Conservation (phyloP, 2,113 vertebrate genomes). For the Calidris pugnax region DNA sequence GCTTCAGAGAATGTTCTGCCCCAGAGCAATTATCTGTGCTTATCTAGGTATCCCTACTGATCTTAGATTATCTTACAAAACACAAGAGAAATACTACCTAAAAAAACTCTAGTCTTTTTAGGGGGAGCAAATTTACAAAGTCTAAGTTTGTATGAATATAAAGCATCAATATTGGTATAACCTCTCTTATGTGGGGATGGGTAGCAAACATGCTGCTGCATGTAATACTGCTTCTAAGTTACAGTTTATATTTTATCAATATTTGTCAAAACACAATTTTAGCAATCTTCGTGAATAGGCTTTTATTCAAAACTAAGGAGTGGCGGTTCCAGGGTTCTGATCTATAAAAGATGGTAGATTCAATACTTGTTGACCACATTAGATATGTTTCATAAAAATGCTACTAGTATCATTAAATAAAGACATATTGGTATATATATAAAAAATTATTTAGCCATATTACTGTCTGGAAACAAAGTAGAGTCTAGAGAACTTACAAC, state of each 20-base stretch:
- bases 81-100: background rate
- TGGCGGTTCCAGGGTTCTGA: background rate
- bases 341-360: background rate
- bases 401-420: background rate
- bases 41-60: constrained; percentile 5
- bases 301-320: background rate
- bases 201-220: background rate
- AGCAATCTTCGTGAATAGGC: background rate
- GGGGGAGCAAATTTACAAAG: background rate
- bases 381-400: background rate
- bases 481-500: background rate
- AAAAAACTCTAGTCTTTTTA: constrained; percentile 12
- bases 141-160: background rate
- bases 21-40: constrained; percentile 43
- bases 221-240: background rate
- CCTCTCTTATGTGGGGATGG: background rate
- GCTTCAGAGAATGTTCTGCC: constrained; percentile 19
- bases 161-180: background rate
- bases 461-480: background rate
- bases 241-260: background rate
- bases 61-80: constrained; percentile 21
- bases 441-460: background rate
- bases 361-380: background rate
- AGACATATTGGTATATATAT: background rate
- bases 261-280: background rate